These are phyloP conservation scores for Drosophila trapezifrons DNA, from an alignment of 1,140 invertebrate species.

Conservation along the genomic window DNA sequence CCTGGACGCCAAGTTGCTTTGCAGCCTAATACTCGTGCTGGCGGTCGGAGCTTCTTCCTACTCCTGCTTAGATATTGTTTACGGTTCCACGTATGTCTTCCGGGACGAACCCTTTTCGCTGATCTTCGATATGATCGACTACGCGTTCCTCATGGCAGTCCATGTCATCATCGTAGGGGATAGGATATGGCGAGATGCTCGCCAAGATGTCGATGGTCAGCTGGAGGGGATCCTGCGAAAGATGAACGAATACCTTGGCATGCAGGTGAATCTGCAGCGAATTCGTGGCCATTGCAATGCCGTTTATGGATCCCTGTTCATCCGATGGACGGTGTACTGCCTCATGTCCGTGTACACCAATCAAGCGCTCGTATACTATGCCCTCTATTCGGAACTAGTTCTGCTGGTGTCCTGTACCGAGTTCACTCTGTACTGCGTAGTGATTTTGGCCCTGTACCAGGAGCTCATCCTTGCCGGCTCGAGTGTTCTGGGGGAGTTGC, in stretches of 20 bases:
- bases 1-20: constrained; percentile 20
- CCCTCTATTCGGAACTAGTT: constrained; percentile 51
- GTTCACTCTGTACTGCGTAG: constrained; percentile 35
- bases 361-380: constrained; percentile 13
- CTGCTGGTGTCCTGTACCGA: constrained; percentile 41
- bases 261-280: constrained; percentile 5
- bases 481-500: constrained; percentile 24
- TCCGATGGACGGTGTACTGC: background rate
- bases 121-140: constrained; percentile 41
- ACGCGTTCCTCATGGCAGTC: background rate
- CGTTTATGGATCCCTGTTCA: constrained; percentile 9
- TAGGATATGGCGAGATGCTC: constrained; percentile 34
- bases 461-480: constrained; percentile 36
- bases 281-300: constrained; percentile 30
- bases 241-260: constrained; percentile 16
- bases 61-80: constrained; percentile 30
- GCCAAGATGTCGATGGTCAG: constrained; percentile 27
- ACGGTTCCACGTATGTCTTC: constrained; percentile 29
- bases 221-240: constrained; percentile 24
- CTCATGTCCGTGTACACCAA: background rate
- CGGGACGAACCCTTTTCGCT: constrained; percentile 38
- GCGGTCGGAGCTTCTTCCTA: background rate
- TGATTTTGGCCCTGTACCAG: constrained; percentile 46
- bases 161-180: constrained; percentile 40
- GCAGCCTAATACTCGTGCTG: background rate